Base-by-base conservation (phyloP, 2,888 invertebrate species). In the Sthenelais limicola region DNA sequence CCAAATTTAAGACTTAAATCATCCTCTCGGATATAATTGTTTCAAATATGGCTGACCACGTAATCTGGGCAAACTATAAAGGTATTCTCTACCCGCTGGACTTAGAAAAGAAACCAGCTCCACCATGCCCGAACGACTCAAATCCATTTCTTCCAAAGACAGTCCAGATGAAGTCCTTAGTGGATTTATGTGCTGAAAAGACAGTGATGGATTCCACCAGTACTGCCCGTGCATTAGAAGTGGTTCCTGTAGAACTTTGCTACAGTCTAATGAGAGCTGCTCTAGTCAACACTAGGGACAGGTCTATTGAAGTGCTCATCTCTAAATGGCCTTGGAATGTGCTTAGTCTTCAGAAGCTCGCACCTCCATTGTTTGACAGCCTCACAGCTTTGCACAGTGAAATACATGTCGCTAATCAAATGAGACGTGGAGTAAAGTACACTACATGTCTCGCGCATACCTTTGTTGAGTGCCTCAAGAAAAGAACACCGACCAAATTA, bases 371-470 rank as follows among this genome's bases (percentile, higher is more conserved):
- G 47, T 83, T 83, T 69, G 79, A 80, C 1, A 79, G 80, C 4
- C 32, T 84, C 1, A 72, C 77, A 32, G 79, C 82, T 7, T 75
- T 85, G 24, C 82, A 83, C 75, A 80, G 81, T 71, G 72, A 76
- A 7, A 24, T 33, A 1, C 80, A 83, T 49, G 76, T 82, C 62
- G 75, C 76, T 1, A 79, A 82, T 32, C 76, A 81, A 24, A 82
- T 83, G 32, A 69, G 80, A 47, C 75, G 79, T 48, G 83, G 83
- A 4, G 78, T 86, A 67, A 80, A 84, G 66, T 85, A 83, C 73
- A 86, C 86, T 2, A 86, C 85, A 9, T 80, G 81, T 68, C 75
- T 86, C 32, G 83, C 82, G 4, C 85, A 86, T 74, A 82, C 83
- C 28, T 85, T 85, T 68, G 77, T 85, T 33, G 83, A 85, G 66